Evolutionary conservation across 1,140 invertebrate species (phyloP).

Genomic region (Meloidogyne hapla): DNA sequence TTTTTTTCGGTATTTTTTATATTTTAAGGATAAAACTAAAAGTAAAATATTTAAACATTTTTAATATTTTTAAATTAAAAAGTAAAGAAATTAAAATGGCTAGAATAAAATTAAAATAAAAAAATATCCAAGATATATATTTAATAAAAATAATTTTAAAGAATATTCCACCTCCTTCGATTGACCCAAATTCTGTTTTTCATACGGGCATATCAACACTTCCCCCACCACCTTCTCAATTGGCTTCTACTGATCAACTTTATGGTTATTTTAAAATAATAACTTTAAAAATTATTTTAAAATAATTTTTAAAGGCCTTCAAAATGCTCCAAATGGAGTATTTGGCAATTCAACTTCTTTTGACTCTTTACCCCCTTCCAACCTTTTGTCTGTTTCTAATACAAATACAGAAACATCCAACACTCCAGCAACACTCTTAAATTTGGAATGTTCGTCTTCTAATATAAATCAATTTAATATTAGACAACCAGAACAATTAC

Average conservation of each 20-base stretch:
- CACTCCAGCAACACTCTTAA: not conserved
- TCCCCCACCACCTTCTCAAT: slow-evolving; percentile 15
- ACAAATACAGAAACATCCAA: slow-evolving; percentile 16
- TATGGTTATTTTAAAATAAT: slow-evolving; percentile 9
- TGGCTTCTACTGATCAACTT: slow-evolving; percentile 8
- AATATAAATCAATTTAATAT: not conserved
- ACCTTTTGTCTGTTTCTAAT: not conserved
- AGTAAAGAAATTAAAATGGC: no score
- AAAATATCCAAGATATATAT: no score
- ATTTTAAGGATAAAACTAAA: not conserved
- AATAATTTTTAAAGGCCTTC: not conserved
- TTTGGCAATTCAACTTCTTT: not conserved
- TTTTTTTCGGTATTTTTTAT: not conserved
- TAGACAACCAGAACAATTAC: not conserved
- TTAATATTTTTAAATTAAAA: no score
- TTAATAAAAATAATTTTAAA: not conserved
- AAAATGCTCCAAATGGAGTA: slow-evolving; percentile 4
- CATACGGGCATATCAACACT: slow-evolving; percentile 12
- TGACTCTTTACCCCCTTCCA: not conserved
- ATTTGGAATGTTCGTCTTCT: not conserved
- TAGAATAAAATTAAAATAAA: no score
- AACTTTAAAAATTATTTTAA: not conserved
- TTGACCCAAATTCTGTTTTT: not conserved
- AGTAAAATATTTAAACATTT: not conserved
- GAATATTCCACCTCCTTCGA: not conserved